Conservation (phyloP, 1,140 invertebrate species). For the Brachionus sp. region DNA sequence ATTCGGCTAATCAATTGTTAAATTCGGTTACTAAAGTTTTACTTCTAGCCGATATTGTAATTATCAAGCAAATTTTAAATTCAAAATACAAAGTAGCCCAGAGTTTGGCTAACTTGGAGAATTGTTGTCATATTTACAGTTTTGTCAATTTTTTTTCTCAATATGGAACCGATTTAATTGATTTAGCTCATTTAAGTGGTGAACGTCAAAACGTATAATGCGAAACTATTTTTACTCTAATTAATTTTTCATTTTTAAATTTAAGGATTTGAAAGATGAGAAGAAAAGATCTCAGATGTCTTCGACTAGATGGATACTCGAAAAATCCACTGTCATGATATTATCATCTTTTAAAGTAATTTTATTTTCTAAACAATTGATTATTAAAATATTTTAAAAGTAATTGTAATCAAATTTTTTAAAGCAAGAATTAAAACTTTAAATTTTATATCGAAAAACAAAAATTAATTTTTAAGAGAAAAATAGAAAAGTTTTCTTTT, state of each 20-base stretch:
- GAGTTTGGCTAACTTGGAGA: neutral
- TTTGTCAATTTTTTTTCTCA: constrained; percentile 72
- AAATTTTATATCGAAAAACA: too few relatives aligned
- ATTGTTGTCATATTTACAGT: neutral
- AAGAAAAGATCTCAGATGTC: constrained; percentile 88
- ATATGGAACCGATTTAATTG: constrained; percentile 97
- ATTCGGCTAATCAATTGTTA: constrained; percentile 84
- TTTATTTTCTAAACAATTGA: neutral
- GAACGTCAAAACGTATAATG: constrained; percentile 56
- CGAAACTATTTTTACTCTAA: neutral
- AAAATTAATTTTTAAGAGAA: too few relatives aligned
- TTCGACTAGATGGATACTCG: constrained; percentile 84
- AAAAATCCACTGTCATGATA: constrained; percentile 94
- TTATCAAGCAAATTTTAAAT: constrained; percentile 89
- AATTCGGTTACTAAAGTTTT: constrained; percentile 91
- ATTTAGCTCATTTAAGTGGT: constrained; percentile 85
- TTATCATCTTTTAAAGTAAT: constrained; percentile 87
- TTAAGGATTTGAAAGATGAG: constrained; percentile 84
- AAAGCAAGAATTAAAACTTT: too few relatives aligned
- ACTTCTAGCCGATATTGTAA: constrained; percentile 94
- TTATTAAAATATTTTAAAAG: neutral
- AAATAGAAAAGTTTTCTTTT: too few relatives aligned
- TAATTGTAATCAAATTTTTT: too few relatives aligned
- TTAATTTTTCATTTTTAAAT: constrained; percentile 14
- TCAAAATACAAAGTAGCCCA: constrained; percentile 85